A percentile compares a stretch with the other conserved stretches of the same genome.
Conservation (phyloP, 1,140 invertebrate species). For the Popillia japonica region DNA sequence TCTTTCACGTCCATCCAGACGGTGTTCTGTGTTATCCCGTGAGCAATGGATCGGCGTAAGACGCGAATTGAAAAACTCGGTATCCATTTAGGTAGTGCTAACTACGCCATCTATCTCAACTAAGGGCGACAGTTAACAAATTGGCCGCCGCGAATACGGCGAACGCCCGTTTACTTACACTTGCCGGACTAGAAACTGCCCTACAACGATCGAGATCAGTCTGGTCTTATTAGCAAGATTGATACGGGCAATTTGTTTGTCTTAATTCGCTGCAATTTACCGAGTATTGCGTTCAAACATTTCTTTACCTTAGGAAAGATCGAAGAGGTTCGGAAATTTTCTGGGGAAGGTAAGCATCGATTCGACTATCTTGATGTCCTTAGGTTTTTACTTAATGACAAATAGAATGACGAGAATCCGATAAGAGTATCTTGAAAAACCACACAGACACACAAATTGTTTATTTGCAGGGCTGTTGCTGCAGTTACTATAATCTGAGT, state of each 20-base stretch:
- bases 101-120: constrained; percentile 34
- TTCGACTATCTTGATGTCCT: too few species aligned
- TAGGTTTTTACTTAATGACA: too few species aligned
- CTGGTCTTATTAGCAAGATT: constrained; percentile 29
- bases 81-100: constrained; percentile 30
- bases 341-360: too few species aligned
- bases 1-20: not conserved
- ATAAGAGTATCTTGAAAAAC: too few species aligned
- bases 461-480: too few species aligned
- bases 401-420: too few species aligned
- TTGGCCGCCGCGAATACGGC: constrained; percentile 27
- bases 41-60: constrained; percentile 3
- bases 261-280: constrained; percentile 31
- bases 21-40: not conserved
- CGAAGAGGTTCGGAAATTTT: too few species aligned
- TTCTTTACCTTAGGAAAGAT: not conserved
- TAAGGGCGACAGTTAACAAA: constrained; percentile 29
- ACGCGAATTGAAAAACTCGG: constrained; percentile 29
- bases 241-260: constrained; percentile 27
- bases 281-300: constrained; percentile 17
- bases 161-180: constrained; percentile 18
- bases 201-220: not conserved
- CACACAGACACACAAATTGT: too few species aligned
- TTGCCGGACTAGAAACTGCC: constrained; percentile 9
- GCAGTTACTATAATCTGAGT: too few species aligned